phyloP scores from a whole-genome alignment of 2,888 invertebrate genomes.

The Drosophila suboccidentalis region DNA sequence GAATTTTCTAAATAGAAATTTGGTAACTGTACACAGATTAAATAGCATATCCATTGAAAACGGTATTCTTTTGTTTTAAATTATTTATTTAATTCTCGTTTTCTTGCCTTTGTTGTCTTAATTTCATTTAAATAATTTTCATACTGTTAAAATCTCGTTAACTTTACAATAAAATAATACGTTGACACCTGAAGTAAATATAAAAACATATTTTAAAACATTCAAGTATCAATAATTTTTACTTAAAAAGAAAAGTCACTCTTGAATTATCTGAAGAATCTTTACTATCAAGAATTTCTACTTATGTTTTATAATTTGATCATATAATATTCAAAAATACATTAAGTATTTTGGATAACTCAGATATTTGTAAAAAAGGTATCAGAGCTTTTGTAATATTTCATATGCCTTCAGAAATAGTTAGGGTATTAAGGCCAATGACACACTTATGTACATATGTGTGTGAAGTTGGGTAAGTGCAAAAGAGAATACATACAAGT shows the following conservation, averaged over 20 bases:
- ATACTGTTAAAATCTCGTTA: no score
- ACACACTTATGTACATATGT: constrained; percentile 3
- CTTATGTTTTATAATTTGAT: background rate
- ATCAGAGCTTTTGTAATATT: background rate
- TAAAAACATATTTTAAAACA: background rate
- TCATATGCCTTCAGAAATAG: background rate
- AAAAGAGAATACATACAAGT: constrained; percentile 3
- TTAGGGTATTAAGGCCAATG: constrained; percentile 26
- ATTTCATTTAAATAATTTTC: no score
- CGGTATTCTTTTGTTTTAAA: no score
- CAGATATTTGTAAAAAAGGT: background rate
- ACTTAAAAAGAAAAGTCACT: background rate
- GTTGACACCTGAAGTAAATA: no score
- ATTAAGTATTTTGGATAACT: background rate
- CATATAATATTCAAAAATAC: background rate
- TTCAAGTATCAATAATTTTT: background rate
- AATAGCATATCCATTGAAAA: constrained; percentile 1
- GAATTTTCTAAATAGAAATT: background rate
- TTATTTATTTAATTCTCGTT: no score
- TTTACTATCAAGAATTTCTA: background rate
- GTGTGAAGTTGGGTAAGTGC: constrained; percentile 3
- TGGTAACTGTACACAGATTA: background rate
- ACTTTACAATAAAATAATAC: no score
- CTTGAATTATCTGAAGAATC: background rate
- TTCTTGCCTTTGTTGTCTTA: no score